A percentile compares a stretch with the other conserved stretches of the same genome.
Conservation (phyloP, 2,113 vertebrate genomes). For the Telmatochromis sp. region DNA sequence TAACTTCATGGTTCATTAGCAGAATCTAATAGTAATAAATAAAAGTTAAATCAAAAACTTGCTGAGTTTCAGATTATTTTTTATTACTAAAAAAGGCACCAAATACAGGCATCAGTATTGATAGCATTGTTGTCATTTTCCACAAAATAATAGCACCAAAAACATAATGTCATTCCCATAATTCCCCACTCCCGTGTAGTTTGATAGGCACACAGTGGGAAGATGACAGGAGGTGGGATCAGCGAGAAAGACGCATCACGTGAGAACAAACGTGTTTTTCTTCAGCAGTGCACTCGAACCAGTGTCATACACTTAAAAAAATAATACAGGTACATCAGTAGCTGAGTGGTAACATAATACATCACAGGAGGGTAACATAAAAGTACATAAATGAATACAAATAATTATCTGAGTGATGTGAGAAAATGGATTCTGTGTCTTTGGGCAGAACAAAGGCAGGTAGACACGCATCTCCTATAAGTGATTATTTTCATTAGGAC, state of each 20-base stretch:
- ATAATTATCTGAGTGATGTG: not conserved
- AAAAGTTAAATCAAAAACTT: not conserved
- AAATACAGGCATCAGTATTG: slow-evolving; percentile 57
- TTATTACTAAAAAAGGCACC: slow-evolving; percentile 66
- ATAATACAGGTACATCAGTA: slow-evolving; percentile 28
- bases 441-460: slow-evolving; percentile 40
- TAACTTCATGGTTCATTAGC: not conserved
- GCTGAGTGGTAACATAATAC: slow-evolving; percentile 22
- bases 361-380: slow-evolving; percentile 35
- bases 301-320: slow-evolving; percentile 20
- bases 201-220: slow-evolving; percentile 60
- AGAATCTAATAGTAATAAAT: not conserved
- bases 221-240: not conserved
- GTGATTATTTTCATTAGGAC: not conserved
- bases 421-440: slow-evolving; percentile 2
- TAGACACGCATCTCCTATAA: not conserved
- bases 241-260: not conserved
- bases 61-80: not conserved
- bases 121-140: slow-evolving; percentile 62
- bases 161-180: slow-evolving; percentile 52
- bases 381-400: not conserved
- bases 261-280: not conserved
- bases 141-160: slow-evolving; percentile 80
- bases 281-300: slow-evolving; percentile 5
- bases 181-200: slow-evolving; percentile 15